A percentile compares a stretch with the other conserved stretches of the same genome.
Conservation (phyloP, 1,140 invertebrate genomes). For the Agraylea sexmaculata region DNA sequence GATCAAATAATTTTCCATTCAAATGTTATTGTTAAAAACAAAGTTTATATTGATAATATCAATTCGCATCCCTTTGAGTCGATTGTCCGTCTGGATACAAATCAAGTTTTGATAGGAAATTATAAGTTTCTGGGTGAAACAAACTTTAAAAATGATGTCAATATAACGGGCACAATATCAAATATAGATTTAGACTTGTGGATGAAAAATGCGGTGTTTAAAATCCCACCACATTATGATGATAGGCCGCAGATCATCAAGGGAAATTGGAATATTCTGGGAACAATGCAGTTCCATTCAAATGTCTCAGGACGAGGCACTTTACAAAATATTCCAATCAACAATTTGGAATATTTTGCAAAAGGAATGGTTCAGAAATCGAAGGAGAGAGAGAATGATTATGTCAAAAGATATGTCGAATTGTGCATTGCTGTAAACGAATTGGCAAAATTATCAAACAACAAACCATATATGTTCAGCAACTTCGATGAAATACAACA, state of each 20-base stretch:
- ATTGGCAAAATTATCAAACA: conserved; percentile 6
- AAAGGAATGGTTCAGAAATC: conserved; percentile 5
- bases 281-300: conserved; percentile 9
- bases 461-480: conserved; percentile 13
- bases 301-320: conserved; percentile 5
- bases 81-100: conserved; percentile 10
- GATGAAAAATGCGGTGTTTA: conserved; percentile 16
- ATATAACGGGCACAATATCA: conserved; percentile 8
- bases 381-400: conserved; percentile 8
- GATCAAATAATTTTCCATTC: conserved; percentile 15
- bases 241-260: conserved; percentile 4
- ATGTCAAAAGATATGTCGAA: conserved; percentile 2
- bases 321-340: neutral
- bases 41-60: conserved; percentile 10
- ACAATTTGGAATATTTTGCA: neutral
- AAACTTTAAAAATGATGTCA: conserved; percentile 10
- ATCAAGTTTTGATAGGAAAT: conserved; percentile 10
- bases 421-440: conserved; percentile 8
- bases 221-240: no score
- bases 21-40: conserved; percentile 10
- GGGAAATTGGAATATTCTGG: conserved; percentile 13
- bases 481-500: conserved; percentile 14
- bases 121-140: conserved; percentile 15
- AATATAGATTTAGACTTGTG: conserved; percentile 15
- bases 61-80: conserved; percentile 9